A percentile compares a stretch with the other conserved stretches of the same genome.
phyloP scores from a whole-genome alignment of 2,113 vertebrate genomes.

The Syngnathus typhle region DNA sequence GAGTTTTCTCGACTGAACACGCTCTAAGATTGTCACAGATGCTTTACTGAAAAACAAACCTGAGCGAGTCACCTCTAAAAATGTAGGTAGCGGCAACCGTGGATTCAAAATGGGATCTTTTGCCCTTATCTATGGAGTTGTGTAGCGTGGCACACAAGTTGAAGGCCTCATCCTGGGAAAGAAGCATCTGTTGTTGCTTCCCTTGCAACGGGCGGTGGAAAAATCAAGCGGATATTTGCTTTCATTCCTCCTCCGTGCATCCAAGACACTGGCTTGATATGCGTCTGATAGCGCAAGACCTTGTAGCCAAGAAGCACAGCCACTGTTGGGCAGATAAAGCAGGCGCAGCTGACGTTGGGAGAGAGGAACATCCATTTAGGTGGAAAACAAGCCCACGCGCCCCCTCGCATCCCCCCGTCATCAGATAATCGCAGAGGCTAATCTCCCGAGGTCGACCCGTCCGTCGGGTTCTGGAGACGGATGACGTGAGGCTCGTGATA shows the following conservation, averaged over 20 bases:
- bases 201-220: slow-evolving; percentile 4
- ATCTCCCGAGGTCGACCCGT: slow-evolving; percentile 61
- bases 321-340: slow-evolving; percentile 57
- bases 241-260: slow-evolving; percentile 14
- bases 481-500: slow-evolving; percentile 69
- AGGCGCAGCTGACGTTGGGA: slow-evolving; percentile 43
- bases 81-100: background rate
- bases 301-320: slow-evolving; percentile 54
- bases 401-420: background rate
- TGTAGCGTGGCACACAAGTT: slow-evolving; percentile 6
- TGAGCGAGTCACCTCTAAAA: no score
- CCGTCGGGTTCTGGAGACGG: slow-evolving; percentile 60
- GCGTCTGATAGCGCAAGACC: slow-evolving; percentile 46
- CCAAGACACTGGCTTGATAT: slow-evolving; percentile 50
- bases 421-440: slow-evolving; percentile 55
- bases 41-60: no score
- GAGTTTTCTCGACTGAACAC: no score
- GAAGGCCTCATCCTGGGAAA: slow-evolving; percentile 69
- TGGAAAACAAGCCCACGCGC: slow-evolving; percentile 26
- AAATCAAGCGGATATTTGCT: slow-evolving; percentile 28
- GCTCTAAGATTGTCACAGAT: no score
- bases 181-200: slow-evolving; percentile 47
- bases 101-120: slow-evolving; percentile 13
- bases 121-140: slow-evolving; percentile 2
- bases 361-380: slow-evolving; percentile 57